phyloP scores from a whole-genome alignment of 2,113 vertebrate species.

The Gorsachius goisagi region DNA sequence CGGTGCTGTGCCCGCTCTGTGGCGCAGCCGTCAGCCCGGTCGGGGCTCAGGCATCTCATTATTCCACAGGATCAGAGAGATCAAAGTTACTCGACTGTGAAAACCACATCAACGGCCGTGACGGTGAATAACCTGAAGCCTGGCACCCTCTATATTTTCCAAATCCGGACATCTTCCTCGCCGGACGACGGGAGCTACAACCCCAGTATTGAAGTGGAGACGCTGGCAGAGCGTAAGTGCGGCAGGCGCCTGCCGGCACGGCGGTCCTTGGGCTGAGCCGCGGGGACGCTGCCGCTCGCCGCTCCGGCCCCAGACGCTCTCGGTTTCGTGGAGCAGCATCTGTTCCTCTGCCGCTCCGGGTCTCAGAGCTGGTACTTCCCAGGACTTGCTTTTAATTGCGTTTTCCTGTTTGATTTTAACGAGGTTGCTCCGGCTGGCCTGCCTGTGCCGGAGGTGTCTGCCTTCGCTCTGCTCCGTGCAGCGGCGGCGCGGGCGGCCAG shows the following conservation, averaged over 20 bases:
- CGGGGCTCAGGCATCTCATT: background rate
- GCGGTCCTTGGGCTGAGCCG: background rate
- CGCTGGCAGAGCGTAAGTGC: conserved; percentile 89
- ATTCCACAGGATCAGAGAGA: conserved; percentile 88
- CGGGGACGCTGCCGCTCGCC: background rate
- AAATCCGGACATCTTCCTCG: conserved; percentile 85
- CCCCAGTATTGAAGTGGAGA: conserved; percentile 91
- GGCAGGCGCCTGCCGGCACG: accelerated
- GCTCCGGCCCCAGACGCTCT: background rate
- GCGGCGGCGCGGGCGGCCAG: background rate
- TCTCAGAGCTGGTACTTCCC: background rate
- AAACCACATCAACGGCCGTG: conserved; percentile 85
- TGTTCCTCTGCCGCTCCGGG: background rate
- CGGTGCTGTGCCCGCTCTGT: background rate
- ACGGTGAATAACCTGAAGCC: conserved; percentile 93
- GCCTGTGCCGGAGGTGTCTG: background rate
- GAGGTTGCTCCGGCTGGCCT: background rate
- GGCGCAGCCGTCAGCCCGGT: background rate
- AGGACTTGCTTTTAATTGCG: background rate
- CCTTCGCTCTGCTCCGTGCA: background rate
- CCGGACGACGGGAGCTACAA: conserved; percentile 84
- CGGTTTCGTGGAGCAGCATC: background rate
- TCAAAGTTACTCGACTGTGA: conserved; percentile 92
- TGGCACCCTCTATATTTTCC: conserved; percentile 91
- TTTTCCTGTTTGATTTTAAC: background rate